Evolutionary conservation across 1,140 invertebrate genomes (phyloP), one percentile per base, ranked within the genome.

Genomic region (Anastatus disparis): DNA sequence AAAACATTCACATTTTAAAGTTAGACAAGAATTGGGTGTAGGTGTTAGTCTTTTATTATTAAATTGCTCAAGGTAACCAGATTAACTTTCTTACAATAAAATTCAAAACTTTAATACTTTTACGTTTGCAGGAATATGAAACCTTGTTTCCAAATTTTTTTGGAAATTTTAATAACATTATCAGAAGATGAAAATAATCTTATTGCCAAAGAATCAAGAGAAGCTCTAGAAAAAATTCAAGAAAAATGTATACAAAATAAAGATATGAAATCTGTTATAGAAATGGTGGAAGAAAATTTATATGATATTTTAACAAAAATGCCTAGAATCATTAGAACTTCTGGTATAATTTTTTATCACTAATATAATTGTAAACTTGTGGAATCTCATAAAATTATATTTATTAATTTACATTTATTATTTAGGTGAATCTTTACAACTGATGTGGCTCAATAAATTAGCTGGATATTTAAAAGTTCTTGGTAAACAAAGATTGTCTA

Each of bases 391-490:
- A 69, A 13, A 46, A 53, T n/a, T 40, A 29, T 65, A 27, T 52
- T 20, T 44, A 42, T 7, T 26, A 3, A n/a, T n/a, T n/a, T n/a
- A n/a, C n/a, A 38, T 8, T 62, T 58, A 52, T 80, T 81, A 13
- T 76, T 89, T 75, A 91, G 90, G 90, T 79, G 83, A 88, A 40
- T 78, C 74, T 4, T 81, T 87, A 70, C 90, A 91, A 78, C 70
- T 89, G 42, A 80, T 84, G 1, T 81, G 82, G 7, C 78, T 91
- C 48, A 88, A 89, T 79, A 82, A 90, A 40, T 72, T 92, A 3
- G 81, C 85, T 42, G 91, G 90, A 10, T 92, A 91, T 77, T 76
- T 91, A 17, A 81, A 81, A 55, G 73, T 91, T 27, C 82, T 92
- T 70, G 85, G 78, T 38, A 83, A 84, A 44, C 84, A 88, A 70